Base-by-base conservation (phyloP, 2,113 vertebrate species). In the Oreochromis spilurus region DNA sequence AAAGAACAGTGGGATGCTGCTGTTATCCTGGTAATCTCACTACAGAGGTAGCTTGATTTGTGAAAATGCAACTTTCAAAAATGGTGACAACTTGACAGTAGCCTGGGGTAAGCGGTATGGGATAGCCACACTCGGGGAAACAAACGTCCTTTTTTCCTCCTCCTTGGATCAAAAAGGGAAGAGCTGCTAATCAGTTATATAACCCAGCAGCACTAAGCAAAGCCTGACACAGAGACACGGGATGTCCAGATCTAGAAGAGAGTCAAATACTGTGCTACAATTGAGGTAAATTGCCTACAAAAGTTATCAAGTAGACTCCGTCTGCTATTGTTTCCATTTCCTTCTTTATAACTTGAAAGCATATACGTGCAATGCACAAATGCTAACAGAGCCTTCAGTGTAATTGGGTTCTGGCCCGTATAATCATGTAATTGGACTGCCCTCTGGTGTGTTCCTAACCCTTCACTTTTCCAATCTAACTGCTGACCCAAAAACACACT, bases 31-130 rank as follows among this genome's bases (percentile, higher is more conserved):
- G 82, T 84, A 77, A 86, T 89, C 82, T 79, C 31, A 84, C 84
- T 8, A 70, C 53, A 45, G 72, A 85, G 78, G 81, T 45, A 55
- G 77, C 80, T 81, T 87, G 91, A 92, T 91, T 92, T 86, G 81
- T 77, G 55, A 85, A 91, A 90, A 84, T 57, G 34, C 77, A 91
- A 38, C 50, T 83, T 80, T 83, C n/a, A 82, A 82, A 90, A 89
- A 92, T 86, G 75, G 54, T 84, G 89, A 92, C 84, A 89, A 48
- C 80, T 85, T 87, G 89, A 93, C 91, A 89, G 82, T 84, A 88
- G 89, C 92, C 91, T 19, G 54, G 77, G 90, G 91, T 87, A 19
- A 89, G 78, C n/a, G 48, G 54, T 79, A 38, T 40, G 54, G 79
- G 90, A 82, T 50, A 26, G 43, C 65, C 86, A 70, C 53, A 60